Evolutionary conservation across 2,888 invertebrate genomes (phyloP).

Genomic region (Phlogophora meticulosa): DNA sequence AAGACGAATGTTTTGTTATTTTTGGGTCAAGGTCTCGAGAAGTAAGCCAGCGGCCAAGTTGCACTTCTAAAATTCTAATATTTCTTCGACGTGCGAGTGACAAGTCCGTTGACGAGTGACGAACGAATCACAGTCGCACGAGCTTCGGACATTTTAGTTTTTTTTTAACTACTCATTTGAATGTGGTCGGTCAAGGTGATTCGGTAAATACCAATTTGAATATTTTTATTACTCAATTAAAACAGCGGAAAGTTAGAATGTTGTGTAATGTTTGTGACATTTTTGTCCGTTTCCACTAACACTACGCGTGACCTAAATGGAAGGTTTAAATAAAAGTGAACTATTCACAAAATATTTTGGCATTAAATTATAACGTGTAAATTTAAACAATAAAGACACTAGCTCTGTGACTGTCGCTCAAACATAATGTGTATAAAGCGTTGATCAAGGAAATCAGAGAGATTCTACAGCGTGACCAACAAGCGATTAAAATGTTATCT

Average conservation of each 20-base stretch:
- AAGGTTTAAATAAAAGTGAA: no score
- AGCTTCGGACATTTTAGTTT: conserved; percentile 30
- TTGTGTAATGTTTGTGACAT: conserved; percentile 29
- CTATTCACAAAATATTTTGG: no score
- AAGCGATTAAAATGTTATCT: conserved; percentile 1
- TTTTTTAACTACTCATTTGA: conserved; percentile 47
- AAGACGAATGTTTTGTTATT: conserved; percentile 84
- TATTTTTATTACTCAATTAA: conserved; percentile 18
- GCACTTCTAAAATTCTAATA: conserved; percentile 65
- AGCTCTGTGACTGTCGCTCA: neutral
- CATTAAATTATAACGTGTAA: no score
- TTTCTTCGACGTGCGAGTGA: conserved; percentile 56
- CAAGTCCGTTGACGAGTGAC: conserved; percentile 52
- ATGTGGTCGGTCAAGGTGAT: conserved; percentile 64
- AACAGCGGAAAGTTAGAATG: conserved; percentile 15
- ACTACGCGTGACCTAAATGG: no score
- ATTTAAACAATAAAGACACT: conserved; percentile 13
- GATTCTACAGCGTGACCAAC: conserved; percentile 2
- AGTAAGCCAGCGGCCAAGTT: conserved; percentile 74
- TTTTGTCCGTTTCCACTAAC: neutral
- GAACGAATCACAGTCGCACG: conserved; percentile 8
- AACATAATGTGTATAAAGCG: conserved; percentile 1
- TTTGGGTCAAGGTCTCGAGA: conserved; percentile 85
- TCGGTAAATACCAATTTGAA: conserved; percentile 45
- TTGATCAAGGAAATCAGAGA: conserved; percentile 9